These are phyloP conservation scores for Thaumetopoea pityocampa DNA, from an alignment of 1,140 invertebrate genomes.

Conservation along the genomic window DNA sequence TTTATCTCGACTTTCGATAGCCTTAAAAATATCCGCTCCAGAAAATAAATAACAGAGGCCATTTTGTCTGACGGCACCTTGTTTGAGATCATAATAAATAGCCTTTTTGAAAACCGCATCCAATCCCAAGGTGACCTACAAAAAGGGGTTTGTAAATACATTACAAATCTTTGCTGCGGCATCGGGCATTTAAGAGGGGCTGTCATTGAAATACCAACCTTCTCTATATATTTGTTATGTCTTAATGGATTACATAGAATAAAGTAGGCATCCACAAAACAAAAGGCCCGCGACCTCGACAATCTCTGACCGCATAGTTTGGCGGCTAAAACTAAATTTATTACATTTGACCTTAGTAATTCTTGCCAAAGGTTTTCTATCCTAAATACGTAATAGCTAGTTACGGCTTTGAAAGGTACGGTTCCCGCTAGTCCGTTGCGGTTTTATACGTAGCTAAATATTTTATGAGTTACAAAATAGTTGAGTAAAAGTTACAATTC, in stretches of 20 bases:
- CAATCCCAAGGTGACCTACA: conserved; percentile 55
- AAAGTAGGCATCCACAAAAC: conserved; percentile 68
- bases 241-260: conserved; percentile 71
- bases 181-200: conserved; percentile 55
- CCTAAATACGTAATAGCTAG: conserved; percentile 50
- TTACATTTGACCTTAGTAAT: conserved; percentile 71
- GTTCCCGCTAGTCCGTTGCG: conserved; percentile 41
- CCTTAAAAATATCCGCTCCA: conserved; percentile 50
- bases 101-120: conserved; percentile 70
- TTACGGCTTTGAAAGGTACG: conserved; percentile 56
- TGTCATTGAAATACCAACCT: conserved; percentile 60
- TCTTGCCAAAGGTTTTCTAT: conserved; percentile 62
- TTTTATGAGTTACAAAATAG: conserved; percentile 67
- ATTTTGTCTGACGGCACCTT: conserved; percentile 64
- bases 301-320: conserved; percentile 68
- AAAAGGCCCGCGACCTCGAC: conserved; percentile 53
- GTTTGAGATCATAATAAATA: conserved; percentile 73
- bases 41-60: conserved; percentile 62
- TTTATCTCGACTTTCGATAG: conserved; percentile 34
- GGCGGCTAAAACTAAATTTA: conserved; percentile 69
- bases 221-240: conserved; percentile 57
- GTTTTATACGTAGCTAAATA: conserved; percentile 63
- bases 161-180: conserved; percentile 63
- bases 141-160: conserved; percentile 63
- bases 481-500: conserved; percentile 39